Percentiles rank a stretch among this genome's conserved stretches.
Evolutionary conservation across 2,888 invertebrate genomes (phyloP).

Genomic region (Epiblema foenella): DNA sequence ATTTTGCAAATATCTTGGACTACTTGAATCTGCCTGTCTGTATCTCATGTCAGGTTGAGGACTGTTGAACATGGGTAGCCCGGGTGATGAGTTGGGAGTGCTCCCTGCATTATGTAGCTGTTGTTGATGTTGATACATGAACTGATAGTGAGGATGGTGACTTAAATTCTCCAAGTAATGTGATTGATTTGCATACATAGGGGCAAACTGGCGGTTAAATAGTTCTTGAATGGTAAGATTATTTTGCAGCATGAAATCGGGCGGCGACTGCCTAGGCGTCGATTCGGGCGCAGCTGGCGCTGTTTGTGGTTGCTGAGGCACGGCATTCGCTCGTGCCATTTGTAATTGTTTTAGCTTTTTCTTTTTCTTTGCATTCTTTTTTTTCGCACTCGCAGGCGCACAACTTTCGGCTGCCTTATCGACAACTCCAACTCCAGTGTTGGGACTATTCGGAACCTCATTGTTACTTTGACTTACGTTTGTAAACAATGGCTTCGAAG

Average conservation of each 20-base stretch:
- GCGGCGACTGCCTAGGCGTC: conserved; percentile 44
- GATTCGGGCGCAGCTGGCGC: conserved; percentile 47
- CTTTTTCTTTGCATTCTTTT: conserved; percentile 64
- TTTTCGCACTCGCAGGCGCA: conserved; percentile 53
- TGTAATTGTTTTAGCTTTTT: conserved; percentile 64
- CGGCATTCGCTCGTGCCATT: conserved; percentile 54
- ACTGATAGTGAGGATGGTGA: conserved; percentile 72
- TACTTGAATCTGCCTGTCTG: conserved; percentile 52
- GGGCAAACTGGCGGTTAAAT: conserved; percentile 63
- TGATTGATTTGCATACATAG: conserved; percentile 64
- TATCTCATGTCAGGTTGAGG: conserved; percentile 15
- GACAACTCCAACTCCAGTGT: conserved; percentile 54
- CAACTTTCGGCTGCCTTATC: conserved; percentile 51
- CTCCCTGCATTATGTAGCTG: conserved; percentile 45
- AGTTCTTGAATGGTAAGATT: conserved; percentile 62
- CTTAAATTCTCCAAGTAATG: conserved; percentile 73
- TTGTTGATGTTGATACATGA: conserved; percentile 54
- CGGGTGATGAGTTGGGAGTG: conserved; percentile 53
- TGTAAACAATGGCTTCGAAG: conserved; percentile 31
- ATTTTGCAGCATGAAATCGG: conserved; percentile 46
- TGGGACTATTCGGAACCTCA: conserved; percentile 49
- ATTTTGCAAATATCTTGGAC: conserved; percentile 71
- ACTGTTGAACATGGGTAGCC: conserved; percentile 38
- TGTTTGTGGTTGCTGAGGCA: conserved; percentile 47
- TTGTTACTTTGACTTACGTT: conserved; percentile 51